Evolutionary conservation across 2,888 invertebrate species (phyloP), one percentile per base, ranked within the genome.

Genomic region (Creontiades dilutus): DNA sequence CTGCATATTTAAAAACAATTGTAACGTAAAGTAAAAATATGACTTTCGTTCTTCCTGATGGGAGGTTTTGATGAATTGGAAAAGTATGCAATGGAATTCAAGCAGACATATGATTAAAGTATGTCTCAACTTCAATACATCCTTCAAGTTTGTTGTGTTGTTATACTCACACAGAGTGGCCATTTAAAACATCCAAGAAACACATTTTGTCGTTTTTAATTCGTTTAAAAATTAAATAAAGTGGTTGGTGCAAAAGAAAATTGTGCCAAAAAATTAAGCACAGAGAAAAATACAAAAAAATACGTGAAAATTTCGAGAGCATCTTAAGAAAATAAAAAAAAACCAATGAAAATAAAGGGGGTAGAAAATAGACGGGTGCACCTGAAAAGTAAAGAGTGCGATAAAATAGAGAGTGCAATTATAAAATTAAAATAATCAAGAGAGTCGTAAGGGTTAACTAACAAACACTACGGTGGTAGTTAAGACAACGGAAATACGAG

Each of bases 401-500:
- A 68, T n/a, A 52, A 68, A 61, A 52, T 52, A 52, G 16, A 57
- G n/a, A 68, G 68, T 68, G 68, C 68, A 23, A 68, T 68, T 23
- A 68, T 23, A 68, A 23, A 68, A 61, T 19, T 23, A 23, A 68
- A 19, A 68, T 9, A 23, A 68, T 68, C 13, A 68, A 27, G 27
- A 23, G 9, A 68, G 68, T 68, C 9, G 23, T 27, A 68, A 13
- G 23, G 68, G 68, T 68, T 68, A 68, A 68, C 68, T 19, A 23
- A 68, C 11, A 68, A 52, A 52, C 16, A 68, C 68, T 68, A 68
- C 68, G 19, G 37, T 68, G 68, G 27, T 5, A 19, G 68, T 68
- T 68, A 78, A 78, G 19, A 75, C 75, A 19, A 75, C 75, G n/a
- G n/a, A 75, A 75, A n/a, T 75, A 75, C 52, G 52, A 68, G 19